Percentiles rank a stretch among this genome's conserved stretches.
phyloP scores from a whole-genome alignment of 2,797 vertebrate genomes.

The Valencia hispanica region DNA sequence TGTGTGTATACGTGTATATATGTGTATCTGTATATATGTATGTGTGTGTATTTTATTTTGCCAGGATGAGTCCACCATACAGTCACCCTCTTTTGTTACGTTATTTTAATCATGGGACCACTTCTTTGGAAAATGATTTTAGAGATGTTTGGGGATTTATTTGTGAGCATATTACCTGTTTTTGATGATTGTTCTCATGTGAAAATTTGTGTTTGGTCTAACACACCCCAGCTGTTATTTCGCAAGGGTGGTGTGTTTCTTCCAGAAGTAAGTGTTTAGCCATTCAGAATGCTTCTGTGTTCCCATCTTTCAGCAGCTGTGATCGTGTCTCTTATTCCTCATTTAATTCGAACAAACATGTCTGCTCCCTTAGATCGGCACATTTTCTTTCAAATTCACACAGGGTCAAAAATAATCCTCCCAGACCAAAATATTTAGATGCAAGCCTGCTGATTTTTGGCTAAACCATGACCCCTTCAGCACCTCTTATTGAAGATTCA shows the following conservation, averaged over 20 bases:
- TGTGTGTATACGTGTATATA: too few species aligned
- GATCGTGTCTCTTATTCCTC: slow-evolving; percentile 46
- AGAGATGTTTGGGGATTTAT: neutral
- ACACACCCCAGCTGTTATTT: slow-evolving; percentile 86
- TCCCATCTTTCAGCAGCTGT: slow-evolving; percentile 32
- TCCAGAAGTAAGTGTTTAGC: slow-evolving; percentile 84
- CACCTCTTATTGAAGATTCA: neutral
- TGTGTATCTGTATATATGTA: too few species aligned
- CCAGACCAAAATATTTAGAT: neutral
- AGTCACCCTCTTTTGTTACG: neutral
- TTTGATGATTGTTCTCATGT: slow-evolving; percentile 35
- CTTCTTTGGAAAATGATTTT: neutral
- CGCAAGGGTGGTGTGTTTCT: slow-evolving; percentile 85
- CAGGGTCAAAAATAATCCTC: neutral
- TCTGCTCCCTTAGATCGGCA: slow-evolving; percentile 13
- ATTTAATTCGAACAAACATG: slow-evolving; percentile 4
- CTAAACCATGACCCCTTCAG: neutral
- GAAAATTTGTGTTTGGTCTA: slow-evolving; percentile 58
- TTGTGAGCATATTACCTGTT: slow-evolving; percentile 7
- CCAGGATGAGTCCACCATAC: too few species aligned
- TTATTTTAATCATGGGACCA: neutral
- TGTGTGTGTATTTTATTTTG: too few species aligned
- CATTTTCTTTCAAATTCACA: neutral
- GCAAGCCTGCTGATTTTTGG: neutral
- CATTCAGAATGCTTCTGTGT: slow-evolving; percentile 26